A percentile compares a stretch with the other conserved stretches of the same genome.
Evolutionary conservation across 2,888 invertebrate species (phyloP).

Genomic region (Drosophila anceps): DNA sequence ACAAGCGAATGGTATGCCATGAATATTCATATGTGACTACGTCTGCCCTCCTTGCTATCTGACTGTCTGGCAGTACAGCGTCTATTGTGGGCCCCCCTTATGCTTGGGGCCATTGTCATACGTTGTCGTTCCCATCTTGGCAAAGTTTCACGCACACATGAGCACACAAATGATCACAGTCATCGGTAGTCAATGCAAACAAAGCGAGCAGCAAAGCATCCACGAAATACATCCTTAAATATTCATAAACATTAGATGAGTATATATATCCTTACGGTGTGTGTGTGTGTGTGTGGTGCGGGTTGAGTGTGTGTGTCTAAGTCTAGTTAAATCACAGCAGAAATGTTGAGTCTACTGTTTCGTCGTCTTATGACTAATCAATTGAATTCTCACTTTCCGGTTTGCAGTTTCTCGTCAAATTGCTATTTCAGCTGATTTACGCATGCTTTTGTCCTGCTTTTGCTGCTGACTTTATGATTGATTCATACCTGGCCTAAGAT

Average conservation of each 20-base stretch:
- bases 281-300: background rate
- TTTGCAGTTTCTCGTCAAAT: background rate
- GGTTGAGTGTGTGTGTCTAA: background rate
- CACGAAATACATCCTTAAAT: slow-evolving; percentile 42
- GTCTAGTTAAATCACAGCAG: slow-evolving; percentile 24
- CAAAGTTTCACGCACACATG: slow-evolving; percentile 57
- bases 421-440: background rate
- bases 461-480: background rate
- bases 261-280: background rate
- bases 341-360: background rate
- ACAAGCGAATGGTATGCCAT: slow-evolving; percentile 15
- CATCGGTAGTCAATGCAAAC: slow-evolving; percentile 57
- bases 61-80: background rate
- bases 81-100: slow-evolving; percentile 7
- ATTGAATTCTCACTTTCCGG: background rate
- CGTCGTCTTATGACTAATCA: background rate
- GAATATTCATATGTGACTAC: slow-evolving; percentile 40
- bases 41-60: background rate
- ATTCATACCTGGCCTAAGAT: background rate
- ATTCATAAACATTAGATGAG: slow-evolving; percentile 17
- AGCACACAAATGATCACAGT: slow-evolving; percentile 58
- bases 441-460: background rate
- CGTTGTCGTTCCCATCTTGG: slow-evolving; percentile 41
- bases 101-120: slow-evolving; percentile 6
- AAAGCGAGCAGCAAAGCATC: slow-evolving; percentile 50